These are phyloP conservation scores for Saccostrea glomerata DNA, from an alignment of 1,140 invertebrate genomes.

Conservation along the genomic window DNA sequence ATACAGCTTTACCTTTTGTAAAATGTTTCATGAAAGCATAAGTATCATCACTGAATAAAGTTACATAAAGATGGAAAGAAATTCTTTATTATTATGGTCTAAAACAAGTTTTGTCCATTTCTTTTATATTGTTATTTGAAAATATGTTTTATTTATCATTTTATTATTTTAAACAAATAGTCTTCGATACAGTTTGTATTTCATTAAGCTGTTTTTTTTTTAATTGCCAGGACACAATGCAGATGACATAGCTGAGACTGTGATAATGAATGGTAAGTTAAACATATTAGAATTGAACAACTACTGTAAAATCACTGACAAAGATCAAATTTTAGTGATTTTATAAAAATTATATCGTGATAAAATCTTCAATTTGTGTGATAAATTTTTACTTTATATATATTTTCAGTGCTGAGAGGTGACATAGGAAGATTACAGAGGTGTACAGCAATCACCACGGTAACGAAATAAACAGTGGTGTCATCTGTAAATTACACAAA, in stretches of 20 bases:
- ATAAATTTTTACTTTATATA: conserved; percentile 28
- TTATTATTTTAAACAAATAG: no score
- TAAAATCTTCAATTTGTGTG: no score
- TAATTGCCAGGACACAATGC: conserved; percentile 93
- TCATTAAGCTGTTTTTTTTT: background rate
- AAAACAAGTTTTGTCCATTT: no score
- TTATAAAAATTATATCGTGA: no score
- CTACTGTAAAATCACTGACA: no score
- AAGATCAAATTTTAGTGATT: no score
- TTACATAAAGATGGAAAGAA: no score
- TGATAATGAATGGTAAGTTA: conserved; percentile 92
- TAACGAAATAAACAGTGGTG: conserved; percentile 77
- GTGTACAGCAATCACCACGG: conserved; percentile 93
- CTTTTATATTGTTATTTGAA: no score
- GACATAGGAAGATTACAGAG: conserved; percentile 95
- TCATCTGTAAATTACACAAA: background rate
- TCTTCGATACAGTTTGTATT: background rate
- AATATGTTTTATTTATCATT: no score
- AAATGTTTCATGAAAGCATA: no score
- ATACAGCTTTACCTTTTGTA: background rate
- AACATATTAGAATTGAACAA: background rate
- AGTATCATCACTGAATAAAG: no score
- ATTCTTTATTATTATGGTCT: no score
- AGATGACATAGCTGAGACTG: conserved; percentile 99
- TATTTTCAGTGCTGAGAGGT: conserved; percentile 88